Evolutionary conservation across 2,888 invertebrate species (phyloP).

Genomic region (Tipula lateralis): DNA sequence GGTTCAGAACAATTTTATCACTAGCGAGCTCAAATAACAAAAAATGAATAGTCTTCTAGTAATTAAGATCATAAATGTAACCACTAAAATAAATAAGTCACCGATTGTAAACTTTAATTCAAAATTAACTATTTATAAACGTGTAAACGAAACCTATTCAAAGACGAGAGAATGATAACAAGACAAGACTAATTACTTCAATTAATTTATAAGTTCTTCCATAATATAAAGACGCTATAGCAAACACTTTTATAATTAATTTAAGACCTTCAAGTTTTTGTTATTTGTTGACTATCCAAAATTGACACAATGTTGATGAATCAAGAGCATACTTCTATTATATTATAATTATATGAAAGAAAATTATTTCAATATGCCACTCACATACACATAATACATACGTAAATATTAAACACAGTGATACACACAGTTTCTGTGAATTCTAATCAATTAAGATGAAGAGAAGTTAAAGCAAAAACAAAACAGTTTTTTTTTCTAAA

Average conservation of each 20-base stretch:
- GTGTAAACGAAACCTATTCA: background rate
- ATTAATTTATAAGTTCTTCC: background rate
- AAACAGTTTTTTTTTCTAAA: background rate
- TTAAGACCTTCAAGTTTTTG: background rate
- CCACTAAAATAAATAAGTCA: too few species aligned
- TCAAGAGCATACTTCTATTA: background rate
- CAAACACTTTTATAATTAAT: constrained; percentile 15
- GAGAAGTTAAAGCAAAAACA: background rate
- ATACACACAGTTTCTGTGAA: background rate
- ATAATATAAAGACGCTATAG: background rate
- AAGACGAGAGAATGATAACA: background rate
- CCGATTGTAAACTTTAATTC: background rate
- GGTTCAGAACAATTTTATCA: too few species aligned
- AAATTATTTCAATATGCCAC: background rate
- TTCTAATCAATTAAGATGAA: background rate
- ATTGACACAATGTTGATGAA: constrained; percentile 1
- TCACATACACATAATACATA: background rate
- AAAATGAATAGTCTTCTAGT: too few species aligned
- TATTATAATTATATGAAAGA: background rate
- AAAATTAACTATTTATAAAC: background rate
- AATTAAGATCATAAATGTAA: too few species aligned
- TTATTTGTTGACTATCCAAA: background rate
- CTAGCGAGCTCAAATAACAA: too few species aligned
- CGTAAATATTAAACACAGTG: background rate
- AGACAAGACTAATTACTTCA: constrained; percentile 1